phyloP scores from a whole-genome alignment of 2,113 vertebrate genomes.

The Felis catus region F.catus_Fca126_mat1.0 CM031423.1:12102501-12103000 shows the following conservation, averaged over 20 bases:
- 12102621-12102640: neutral
- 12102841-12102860: neutral
- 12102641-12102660: neutral
- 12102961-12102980: no score
- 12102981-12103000: neutral
- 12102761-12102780: neutral
- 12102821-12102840: neutral
- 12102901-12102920: neutral
- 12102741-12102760: no score
- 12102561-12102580: neutral
- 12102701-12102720: neutral
- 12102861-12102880: constrained; percentile 1
- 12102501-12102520: neutral
- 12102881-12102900: neutral
- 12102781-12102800: neutral
- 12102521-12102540: no score
- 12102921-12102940: neutral
- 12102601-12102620: neutral
- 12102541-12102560: neutral
- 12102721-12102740: neutral
- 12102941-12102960: neutral
- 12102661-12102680: neutral
- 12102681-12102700: neutral
- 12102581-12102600: neutral
- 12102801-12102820: neutral